These are phyloP conservation scores for Neoscelio sp. DNA, from an alignment of 2,888 invertebrate genomes.

Conservation along the genomic window DNA sequence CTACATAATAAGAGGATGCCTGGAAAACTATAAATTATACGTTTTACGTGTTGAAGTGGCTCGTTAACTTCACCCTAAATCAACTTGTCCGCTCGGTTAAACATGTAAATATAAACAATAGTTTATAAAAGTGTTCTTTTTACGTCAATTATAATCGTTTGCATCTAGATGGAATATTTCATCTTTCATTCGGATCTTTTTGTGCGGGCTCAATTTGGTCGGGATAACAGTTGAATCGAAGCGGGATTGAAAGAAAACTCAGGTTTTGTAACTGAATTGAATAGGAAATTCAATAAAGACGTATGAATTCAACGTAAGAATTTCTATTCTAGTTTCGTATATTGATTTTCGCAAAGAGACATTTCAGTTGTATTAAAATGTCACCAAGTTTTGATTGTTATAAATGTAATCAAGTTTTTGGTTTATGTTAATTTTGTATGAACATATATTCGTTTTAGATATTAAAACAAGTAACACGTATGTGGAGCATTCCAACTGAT, in stretches of 20 bases:
- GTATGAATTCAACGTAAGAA: background rate
- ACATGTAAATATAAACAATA: conserved; percentile 53
- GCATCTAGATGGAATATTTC: background rate
- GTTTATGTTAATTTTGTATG: no score
- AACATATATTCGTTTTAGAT: no score
- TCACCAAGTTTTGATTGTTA: no score
- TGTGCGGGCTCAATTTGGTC: background rate
- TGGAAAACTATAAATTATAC: conserved; percentile 59
- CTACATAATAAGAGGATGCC: conserved; percentile 60
- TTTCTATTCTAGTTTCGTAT: background rate
- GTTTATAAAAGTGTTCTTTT: conserved; percentile 31
- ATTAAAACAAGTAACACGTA: no score
- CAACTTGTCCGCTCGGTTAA: conserved; percentile 34
- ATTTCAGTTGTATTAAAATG: no score
- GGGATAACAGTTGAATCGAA: background rate
- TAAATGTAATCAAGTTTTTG: no score
- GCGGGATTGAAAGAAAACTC: background rate
- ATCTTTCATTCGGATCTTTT: background rate
- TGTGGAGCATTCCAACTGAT: no score
- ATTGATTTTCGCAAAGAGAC: no score
- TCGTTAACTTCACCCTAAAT: conserved; percentile 54
- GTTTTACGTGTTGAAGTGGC: conserved; percentile 54
- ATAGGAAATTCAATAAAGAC: background rate
- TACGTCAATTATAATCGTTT: conserved; percentile 8
- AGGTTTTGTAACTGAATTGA: background rate